These are phyloP conservation scores for Vanacampus margaritifer DNA, from an alignment of 2,113 vertebrate genomes.

Conservation along the genomic window DNA sequence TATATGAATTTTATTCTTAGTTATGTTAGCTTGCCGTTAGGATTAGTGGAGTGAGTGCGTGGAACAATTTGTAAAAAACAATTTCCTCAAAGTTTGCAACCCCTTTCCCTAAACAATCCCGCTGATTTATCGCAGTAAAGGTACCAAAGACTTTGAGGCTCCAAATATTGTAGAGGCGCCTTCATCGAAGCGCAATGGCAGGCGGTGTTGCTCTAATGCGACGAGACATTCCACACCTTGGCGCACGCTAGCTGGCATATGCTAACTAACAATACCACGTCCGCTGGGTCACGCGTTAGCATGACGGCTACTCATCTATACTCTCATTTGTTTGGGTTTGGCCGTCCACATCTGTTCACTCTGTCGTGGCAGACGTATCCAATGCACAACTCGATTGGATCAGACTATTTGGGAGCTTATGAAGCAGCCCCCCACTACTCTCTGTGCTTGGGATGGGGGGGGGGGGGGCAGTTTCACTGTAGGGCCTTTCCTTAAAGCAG, in stretches of 20 bases:
- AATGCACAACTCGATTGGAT: conserved; percentile 35
- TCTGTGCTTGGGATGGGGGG: conserved; percentile 39
- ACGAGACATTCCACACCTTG: conserved; percentile 87
- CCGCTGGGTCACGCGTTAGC: conserved; percentile 3
- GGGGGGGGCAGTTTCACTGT: conserved; percentile 37
- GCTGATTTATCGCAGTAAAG: conserved; percentile 76
- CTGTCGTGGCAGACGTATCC: conserved; percentile 17
- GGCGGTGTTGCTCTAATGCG: conserved; percentile 78
- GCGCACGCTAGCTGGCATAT: conserved; percentile 7
- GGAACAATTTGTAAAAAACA: too few species aligned
- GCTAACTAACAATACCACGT: background rate
- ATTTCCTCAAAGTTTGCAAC: background rate
- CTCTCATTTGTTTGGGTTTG: conserved; percentile 50
- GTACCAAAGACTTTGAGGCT: conserved; percentile 70
- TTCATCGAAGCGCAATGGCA: conserved; percentile 75
- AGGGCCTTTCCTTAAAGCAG: conserved; percentile 58
- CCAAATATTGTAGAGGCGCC: conserved; percentile 77
- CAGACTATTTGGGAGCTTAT: conserved; percentile 16
- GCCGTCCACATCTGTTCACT: conserved; percentile 20
- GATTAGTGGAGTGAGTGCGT: too few species aligned
- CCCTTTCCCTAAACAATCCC: conserved; percentile 13
- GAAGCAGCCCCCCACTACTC: background rate
- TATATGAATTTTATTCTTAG: too few species aligned
- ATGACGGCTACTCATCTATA: conserved; percentile 45
- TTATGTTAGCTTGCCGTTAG: too few species aligned